Evolutionary conservation across 1,140 invertebrate species (phyloP).

Genomic region (Mizuhopecten yessoensis): DNA sequence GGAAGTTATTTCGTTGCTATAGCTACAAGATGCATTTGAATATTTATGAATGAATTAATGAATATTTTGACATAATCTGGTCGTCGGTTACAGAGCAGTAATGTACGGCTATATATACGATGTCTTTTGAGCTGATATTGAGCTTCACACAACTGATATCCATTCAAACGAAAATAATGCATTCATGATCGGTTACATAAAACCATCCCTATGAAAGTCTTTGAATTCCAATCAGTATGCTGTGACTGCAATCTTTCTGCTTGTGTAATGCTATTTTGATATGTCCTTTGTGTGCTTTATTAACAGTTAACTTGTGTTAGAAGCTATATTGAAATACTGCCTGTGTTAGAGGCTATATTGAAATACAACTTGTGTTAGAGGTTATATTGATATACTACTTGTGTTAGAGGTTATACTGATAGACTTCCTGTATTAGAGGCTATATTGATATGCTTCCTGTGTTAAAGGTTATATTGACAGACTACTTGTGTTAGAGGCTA

Average conservation of each 20-base stretch:
- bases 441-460: too few species aligned
- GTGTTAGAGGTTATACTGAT: neutral
- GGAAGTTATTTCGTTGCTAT: neutral
- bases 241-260: too few species aligned
- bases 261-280: too few species aligned
- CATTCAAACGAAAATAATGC: neutral
- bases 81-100: neutral
- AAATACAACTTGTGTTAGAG: neutral
- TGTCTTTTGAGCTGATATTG: neutral
- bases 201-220: neutral
- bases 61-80: slow-evolving; percentile 1
- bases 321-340: too few species aligned
- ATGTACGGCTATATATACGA: neutral
- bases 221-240: too few species aligned
- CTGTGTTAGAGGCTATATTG: too few species aligned
- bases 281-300: too few species aligned
- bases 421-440: neutral
- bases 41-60: neutral
- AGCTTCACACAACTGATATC: neutral
- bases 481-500: too few species aligned
- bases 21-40: neutral
- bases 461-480: too few species aligned
- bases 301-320: too few species aligned
- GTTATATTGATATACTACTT: neutral
- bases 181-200: neutral